phyloP scores from a whole-genome alignment of 2,797 vertebrate genomes.

The Sardinella longiceps region DNA sequence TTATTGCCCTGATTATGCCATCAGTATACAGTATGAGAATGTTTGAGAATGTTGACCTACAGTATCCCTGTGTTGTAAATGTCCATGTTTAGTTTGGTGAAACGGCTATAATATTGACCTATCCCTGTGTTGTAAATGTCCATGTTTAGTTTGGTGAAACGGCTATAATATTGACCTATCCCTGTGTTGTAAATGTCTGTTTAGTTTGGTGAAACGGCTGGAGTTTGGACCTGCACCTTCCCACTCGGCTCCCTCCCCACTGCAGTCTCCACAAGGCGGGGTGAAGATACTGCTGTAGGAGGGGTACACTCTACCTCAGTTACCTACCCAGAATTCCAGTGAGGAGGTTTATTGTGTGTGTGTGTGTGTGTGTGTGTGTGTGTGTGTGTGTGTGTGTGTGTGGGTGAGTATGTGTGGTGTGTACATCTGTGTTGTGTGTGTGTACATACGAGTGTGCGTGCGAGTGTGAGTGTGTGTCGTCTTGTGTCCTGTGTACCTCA shows the following conservation, averaged over 20 bases:
- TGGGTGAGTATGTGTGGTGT: too few relatives aligned
- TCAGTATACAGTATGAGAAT: too few relatives aligned
- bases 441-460: background rate
- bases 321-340: background rate
- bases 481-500: background rate
- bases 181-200: conserved; percentile 49
- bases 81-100: too few relatives aligned
- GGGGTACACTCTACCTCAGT: background rate
- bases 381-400: background rate
- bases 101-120: too few relatives aligned
- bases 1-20: too few relatives aligned
- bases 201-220: conserved; percentile 85
- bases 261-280: conserved; percentile 56
- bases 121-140: too few relatives aligned
- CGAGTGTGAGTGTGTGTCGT: background rate
- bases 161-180: background rate
- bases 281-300: conserved; percentile 91
- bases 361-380: background rate
- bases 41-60: too few relatives aligned
- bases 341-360: background rate
- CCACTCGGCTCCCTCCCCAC: background rate
- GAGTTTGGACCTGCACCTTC: conserved; percentile 77
- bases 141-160: too few relatives aligned
- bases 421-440: too few relatives aligned
- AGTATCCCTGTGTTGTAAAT: too few relatives aligned